Evolutionary conservation across 2,113 vertebrate genomes (phyloP).

Genomic region (Ploceus nigricollis): DNA sequence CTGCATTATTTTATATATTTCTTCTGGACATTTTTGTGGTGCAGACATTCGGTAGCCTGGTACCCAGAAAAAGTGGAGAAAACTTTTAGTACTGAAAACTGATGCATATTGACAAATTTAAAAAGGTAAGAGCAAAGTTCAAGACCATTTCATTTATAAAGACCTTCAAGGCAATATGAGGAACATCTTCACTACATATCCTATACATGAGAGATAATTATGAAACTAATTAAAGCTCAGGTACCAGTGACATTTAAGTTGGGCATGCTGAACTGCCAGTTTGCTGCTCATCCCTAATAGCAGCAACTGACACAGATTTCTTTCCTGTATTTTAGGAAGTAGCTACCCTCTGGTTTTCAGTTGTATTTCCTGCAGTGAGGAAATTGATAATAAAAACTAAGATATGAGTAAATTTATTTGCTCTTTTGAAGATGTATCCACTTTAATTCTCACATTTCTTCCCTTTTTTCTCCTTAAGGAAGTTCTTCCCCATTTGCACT

Average conservation of each 20-base stretch:
- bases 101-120: neutral
- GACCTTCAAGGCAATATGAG: neutral
- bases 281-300: neutral
- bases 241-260: neutral
- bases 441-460: neutral
- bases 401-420: neutral
- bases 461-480: neutral
- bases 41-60: conserved; percentile 94
- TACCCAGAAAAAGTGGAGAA: neutral
- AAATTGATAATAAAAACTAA: neutral
- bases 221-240: neutral
- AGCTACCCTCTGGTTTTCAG: neutral
- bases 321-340: neutral
- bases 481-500: neutral
- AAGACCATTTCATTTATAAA: neutral
- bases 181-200: neutral
- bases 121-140: neutral
- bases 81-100: neutral
- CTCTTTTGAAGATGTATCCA: neutral
- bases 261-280: neutral
- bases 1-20: conserved; percentile 92
- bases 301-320: neutral
- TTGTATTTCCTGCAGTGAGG: neutral
- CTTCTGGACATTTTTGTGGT: conserved; percentile 93
- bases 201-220: neutral